phyloP scores from a whole-genome alignment of 53 echinoderm and acorn worm species.

The Mesocentrotus franciscanus region DNA sequence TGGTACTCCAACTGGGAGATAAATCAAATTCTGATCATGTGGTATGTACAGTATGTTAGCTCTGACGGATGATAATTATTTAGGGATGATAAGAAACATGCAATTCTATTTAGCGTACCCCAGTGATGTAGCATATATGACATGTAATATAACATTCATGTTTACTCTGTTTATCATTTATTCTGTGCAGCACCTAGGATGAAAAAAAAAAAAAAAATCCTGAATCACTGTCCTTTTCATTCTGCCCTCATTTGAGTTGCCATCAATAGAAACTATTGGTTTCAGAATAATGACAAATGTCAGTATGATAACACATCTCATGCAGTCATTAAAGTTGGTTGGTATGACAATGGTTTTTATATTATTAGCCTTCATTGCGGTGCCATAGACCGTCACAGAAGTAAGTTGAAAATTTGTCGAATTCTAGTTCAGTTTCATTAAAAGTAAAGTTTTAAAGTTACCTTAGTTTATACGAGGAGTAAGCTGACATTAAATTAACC shows the following conservation, averaged over 20 bases:
- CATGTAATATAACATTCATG: conserved; percentile 7
- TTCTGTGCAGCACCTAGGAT: background rate
- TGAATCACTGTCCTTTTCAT: background rate
- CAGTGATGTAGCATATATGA: background rate
- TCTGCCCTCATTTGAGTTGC: background rate
- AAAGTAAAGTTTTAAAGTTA: background rate
- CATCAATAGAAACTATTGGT: background rate
- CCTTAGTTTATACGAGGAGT: background rate
- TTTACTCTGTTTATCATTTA: background rate
- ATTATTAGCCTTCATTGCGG: background rate
- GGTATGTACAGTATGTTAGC: background rate
- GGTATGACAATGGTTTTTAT: background rate
- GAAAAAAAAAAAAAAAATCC: background rate
- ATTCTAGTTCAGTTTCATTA: background rate
- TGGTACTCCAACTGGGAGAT: background rate
- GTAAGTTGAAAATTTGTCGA: too few species aligned
- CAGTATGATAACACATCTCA: background rate
- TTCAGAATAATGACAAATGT: background rate
- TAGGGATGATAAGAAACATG: background rate
- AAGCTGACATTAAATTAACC: background rate
- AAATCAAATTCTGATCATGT: background rate
- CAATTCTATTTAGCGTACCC: background rate
- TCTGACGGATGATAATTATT: background rate
- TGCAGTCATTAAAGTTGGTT: background rate
- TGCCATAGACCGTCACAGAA: background rate